A percentile compares a stretch with the other conserved stretches of the same genome.
These are phyloP conservation scores for Diogma glabrata DNA, from an alignment of 2,888 invertebrate genomes.

Conservation along the genomic window DNA sequence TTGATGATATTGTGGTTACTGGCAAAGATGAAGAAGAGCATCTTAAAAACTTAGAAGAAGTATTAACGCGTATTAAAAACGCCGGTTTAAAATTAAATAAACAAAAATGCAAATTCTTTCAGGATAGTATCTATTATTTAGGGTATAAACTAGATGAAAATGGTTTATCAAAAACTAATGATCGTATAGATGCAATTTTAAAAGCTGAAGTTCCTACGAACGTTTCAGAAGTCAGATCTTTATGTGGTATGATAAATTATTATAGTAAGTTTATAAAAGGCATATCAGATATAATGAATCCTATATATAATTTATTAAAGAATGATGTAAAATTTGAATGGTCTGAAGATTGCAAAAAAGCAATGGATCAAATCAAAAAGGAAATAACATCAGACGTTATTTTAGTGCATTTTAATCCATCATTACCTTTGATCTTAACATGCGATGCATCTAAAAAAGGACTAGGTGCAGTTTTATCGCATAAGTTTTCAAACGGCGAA, in stretches of 20 bases:
- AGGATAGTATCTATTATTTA: constrained; percentile 21
- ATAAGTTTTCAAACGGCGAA: too few relatives aligned
- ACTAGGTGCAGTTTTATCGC: not conserved
- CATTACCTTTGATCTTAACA: not conserved
- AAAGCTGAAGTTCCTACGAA: constrained; percentile 20
- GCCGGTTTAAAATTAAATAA: constrained; percentile 22
- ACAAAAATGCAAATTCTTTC: constrained; percentile 25
- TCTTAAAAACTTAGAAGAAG: constrained; percentile 20
- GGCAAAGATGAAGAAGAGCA: constrained; percentile 20
- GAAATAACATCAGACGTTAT: constrained; percentile 17
- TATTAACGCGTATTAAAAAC: constrained; percentile 18
- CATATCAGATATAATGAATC: too few relatives aligned
- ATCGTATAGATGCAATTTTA: constrained; percentile 23
- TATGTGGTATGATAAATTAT: constrained; percentile 28
- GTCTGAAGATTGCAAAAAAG: constrained; percentile 22
- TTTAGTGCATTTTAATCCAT: constrained; percentile 20
- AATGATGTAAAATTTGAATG: constrained; percentile 20
- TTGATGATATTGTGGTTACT: constrained; percentile 26
- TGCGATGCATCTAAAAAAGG: not conserved
- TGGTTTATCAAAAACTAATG: constrained; percentile 24
- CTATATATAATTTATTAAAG: constrained; percentile 23
- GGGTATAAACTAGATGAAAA: constrained; percentile 24
- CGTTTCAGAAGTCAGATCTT: constrained; percentile 21
- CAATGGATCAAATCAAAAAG: constrained; percentile 24
- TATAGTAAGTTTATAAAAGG: constrained; percentile 29